These are phyloP conservation scores for Oligia latruncula DNA, from an alignment of 2,888 invertebrate species.

Conservation along the genomic window DNA sequence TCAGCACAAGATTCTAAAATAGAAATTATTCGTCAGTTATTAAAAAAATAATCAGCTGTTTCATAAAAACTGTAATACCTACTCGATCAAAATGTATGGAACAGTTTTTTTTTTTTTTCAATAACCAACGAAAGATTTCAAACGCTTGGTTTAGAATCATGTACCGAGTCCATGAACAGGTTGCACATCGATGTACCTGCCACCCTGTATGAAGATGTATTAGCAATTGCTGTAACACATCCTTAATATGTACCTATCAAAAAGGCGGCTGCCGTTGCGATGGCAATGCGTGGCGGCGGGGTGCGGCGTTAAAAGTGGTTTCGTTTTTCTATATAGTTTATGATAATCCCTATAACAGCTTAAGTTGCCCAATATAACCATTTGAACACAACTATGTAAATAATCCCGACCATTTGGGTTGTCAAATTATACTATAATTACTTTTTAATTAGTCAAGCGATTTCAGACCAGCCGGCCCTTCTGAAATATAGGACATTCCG, in stretches of 20 bases:
- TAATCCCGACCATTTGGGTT: slow-evolving; percentile 19
- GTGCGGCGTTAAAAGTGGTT: neutral
- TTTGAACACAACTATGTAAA: slow-evolving; percentile 24
- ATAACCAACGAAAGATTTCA: neutral
- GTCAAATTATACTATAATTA: slow-evolving; percentile 42
- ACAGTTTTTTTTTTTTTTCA: neutral
- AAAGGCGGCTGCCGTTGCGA: slow-evolving; percentile 2
- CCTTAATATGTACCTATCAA: neutral
- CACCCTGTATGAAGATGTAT: too few relatives aligned
- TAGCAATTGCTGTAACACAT: neutral
- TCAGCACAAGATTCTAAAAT: too few relatives aligned
- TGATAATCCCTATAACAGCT: neutral
- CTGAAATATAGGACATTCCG: slow-evolving; percentile 29
- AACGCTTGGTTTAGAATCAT: neutral
- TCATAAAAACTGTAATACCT: neutral
- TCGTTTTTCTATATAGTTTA: neutral
- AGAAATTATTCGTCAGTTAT: neutral
- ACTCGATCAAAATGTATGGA: neutral
- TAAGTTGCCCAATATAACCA: neutral
- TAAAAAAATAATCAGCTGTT: neutral
- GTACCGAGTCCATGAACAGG: neutral
- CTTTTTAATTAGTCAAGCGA: slow-evolving; percentile 46
- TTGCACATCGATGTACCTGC: neutral
- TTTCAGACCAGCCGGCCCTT: slow-evolving; percentile 15
- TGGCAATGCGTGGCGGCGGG: neutral